Percentiles rank a stretch among this genome's conserved stretches.
phyloP scores from a whole-genome alignment of 2,113 vertebrate species.

The Pantherophis guttatus region DNA sequence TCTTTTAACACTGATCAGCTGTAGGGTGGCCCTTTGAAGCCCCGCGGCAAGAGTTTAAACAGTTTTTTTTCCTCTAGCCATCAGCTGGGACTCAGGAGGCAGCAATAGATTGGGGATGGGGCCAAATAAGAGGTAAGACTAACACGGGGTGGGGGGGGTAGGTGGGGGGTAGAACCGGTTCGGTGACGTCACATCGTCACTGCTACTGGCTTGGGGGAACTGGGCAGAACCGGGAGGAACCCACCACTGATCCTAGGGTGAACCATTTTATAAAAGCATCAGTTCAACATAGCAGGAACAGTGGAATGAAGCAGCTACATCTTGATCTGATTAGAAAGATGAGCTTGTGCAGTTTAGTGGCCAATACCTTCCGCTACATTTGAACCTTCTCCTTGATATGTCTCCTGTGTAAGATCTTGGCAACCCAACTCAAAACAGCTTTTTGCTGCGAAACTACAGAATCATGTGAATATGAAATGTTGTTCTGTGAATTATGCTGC shows the following conservation, averaged over 20 bases:
- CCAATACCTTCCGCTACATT: background rate
- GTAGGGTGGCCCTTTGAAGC: too few species aligned
- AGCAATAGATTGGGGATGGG: too few species aligned
- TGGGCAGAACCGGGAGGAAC: too few species aligned
- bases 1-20: too few species aligned
- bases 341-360: background rate
- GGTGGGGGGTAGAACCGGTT: too few species aligned
- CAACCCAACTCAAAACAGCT: background rate
- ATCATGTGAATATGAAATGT: background rate
- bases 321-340: background rate
- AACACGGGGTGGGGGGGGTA: too few species aligned
- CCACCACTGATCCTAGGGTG: background rate
- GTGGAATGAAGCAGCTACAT: background rate
- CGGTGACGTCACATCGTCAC: too few species aligned
- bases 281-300: background rate
- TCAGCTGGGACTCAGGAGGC: too few species aligned
- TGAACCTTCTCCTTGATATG: background rate
- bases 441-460: background rate
- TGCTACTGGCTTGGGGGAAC: too few species aligned
- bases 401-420: background rate
- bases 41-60: too few species aligned
- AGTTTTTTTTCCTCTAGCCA: too few species aligned
- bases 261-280: background rate
- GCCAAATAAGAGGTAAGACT: too few species aligned
- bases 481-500: background rate